A percentile compares a stretch with the other conserved stretches of the same genome.
phyloP scores from a whole-genome alignment of 2,113 vertebrate species.

The Globicephala melas region DNA sequence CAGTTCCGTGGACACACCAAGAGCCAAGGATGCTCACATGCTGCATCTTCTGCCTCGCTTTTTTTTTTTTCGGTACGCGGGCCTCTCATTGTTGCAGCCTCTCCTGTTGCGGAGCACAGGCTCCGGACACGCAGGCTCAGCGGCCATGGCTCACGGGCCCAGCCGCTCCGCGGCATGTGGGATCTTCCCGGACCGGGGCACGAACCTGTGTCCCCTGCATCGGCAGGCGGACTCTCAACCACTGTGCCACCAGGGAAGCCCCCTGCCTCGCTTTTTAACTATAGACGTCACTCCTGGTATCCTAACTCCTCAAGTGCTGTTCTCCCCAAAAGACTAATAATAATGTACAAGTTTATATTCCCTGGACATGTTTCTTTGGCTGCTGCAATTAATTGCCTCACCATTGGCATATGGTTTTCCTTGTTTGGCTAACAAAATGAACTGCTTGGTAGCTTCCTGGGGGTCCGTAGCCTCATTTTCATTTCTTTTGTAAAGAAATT shows the following conservation, averaged over 20 bases:
- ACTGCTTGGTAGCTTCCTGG: rapidly evolving
- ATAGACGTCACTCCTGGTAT: rapidly evolving
- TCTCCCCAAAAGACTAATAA: no score
- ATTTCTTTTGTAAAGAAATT: not conserved
- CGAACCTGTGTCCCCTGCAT: no score
- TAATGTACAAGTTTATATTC: rapidly evolving
- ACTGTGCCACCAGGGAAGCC: no score
- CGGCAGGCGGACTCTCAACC: no score
- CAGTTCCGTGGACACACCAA: rapidly evolving
- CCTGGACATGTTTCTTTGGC: not conserved
- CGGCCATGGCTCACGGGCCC: no score
- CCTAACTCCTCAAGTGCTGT: not conserved
- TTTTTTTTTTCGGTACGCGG: no score
- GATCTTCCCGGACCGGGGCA: no score
- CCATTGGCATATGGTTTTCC: rapidly evolving
- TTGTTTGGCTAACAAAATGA: not conserved
- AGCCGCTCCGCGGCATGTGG: no score
- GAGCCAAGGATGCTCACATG: rapidly evolving
- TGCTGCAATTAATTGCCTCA: not conserved
- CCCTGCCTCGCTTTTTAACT: not conserved
- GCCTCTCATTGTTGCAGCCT: no score
- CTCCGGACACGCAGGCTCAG: no score
- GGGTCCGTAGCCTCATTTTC: not conserved
- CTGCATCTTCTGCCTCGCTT: rapidly evolving
- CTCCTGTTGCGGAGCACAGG: no score